Percentiles rank a stretch among this genome's conserved stretches.
These are phyloP conservation scores for Eupsittula cactorum DNA, from an alignment of 2,113 vertebrate genomes.

Conservation along the genomic window DNA sequence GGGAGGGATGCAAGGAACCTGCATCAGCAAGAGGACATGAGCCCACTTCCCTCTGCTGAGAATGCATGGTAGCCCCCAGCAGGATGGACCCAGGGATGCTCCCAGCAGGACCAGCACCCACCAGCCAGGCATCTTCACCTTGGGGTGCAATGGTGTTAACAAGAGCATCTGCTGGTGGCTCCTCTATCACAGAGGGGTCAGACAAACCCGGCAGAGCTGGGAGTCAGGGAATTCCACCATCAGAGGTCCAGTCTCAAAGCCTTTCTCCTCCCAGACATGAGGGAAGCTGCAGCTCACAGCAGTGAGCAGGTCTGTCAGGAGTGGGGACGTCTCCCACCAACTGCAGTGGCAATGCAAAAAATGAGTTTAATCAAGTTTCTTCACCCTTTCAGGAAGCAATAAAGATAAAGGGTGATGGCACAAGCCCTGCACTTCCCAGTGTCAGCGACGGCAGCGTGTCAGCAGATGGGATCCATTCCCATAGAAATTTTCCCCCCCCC, in stretches of 20 bases:
- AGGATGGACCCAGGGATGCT: fast-evolving
- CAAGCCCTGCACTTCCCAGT: background rate
- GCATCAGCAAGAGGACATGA: fast-evolving
- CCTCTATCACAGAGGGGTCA: background rate
- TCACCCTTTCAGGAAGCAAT: background rate
- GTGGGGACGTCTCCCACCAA: background rate
- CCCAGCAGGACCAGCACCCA: background rate
- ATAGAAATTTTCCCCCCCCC: background rate
- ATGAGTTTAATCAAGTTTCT: background rate
- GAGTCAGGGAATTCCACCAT: background rate
- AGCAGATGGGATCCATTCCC: background rate
- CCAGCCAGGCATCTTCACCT: background rate
- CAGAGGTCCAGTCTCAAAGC: background rate
- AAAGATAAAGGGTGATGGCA: background rate
- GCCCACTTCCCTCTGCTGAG: fast-evolving
- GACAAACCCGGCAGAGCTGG: background rate
- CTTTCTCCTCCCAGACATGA: fast-evolving
- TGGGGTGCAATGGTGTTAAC: fast-evolving
- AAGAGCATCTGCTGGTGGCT: background rate
- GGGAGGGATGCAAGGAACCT: fast-evolving
- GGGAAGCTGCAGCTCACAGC: background rate
- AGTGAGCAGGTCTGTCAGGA: background rate
- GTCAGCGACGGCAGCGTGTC: background rate
- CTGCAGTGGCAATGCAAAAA: background rate
- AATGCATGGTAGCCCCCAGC: background rate